Conservation (phyloP, 1,140 invertebrate genomes). For the Drosophila bipectinata region DNA sequence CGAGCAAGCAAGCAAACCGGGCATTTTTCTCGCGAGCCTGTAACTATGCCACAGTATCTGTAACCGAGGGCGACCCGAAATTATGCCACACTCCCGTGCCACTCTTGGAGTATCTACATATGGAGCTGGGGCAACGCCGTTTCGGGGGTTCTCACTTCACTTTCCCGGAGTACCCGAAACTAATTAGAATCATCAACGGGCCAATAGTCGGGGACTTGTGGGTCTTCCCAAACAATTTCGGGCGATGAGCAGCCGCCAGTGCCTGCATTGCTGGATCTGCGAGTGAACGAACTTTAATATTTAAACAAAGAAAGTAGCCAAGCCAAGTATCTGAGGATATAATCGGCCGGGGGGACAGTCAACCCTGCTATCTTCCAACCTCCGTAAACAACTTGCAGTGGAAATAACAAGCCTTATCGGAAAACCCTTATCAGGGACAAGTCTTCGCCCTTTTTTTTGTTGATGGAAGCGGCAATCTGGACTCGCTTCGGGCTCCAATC, state of each 20-base stretch:
- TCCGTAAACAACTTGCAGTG: constrained; percentile 28
- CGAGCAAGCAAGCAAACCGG: neutral
- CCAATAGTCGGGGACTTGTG: constrained; percentile 36
- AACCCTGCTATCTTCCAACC: constrained; percentile 26
- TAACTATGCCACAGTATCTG: constrained; percentile 3
- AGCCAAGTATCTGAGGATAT: constrained; percentile 6
- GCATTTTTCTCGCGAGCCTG: neutral
- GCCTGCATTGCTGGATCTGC: neutral
- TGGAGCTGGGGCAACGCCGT: neutral
- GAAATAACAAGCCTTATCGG: constrained; percentile 30
- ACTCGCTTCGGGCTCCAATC: neutral
- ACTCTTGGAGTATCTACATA: neutral
- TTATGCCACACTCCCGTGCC: neutral
- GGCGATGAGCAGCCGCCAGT: constrained; percentile 31
- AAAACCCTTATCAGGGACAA: constrained; percentile 27
- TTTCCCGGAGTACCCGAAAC: neutral
- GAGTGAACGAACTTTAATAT: constrained; percentile 30
- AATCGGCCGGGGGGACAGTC: constrained; percentile 4
- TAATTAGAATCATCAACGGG: neutral
- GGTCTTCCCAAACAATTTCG: constrained; percentile 57
- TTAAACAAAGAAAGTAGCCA: constrained; percentile 15
- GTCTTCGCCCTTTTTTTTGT: constrained; percentile 25
- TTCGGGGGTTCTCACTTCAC: neutral
- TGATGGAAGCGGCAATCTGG: constrained; percentile 7
- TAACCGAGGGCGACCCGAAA: neutral